phyloP scores from a whole-genome alignment of 2,113 vertebrate species.

The Uria aalge region DNA sequence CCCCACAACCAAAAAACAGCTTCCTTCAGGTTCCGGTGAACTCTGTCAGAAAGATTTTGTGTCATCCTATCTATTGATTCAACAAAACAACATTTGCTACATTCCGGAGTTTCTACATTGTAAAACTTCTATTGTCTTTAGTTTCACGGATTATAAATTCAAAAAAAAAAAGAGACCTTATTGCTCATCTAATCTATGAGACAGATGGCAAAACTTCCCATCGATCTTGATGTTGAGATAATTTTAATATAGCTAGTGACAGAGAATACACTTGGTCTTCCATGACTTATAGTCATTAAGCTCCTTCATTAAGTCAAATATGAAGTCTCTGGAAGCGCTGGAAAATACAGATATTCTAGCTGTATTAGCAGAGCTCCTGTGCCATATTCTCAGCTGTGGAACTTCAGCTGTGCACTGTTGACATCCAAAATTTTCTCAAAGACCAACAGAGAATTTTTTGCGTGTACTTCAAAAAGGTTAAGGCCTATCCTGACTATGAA shows the following conservation, averaged over 20 bases:
- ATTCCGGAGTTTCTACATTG: background rate
- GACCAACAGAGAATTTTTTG: background rate
- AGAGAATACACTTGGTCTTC: background rate
- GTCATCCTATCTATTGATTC: background rate
- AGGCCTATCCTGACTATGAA: background rate
- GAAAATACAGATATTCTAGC: background rate
- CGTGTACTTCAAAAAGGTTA: background rate
- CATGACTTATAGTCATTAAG: background rate
- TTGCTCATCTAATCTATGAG: background rate
- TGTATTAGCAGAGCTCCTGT: background rate
- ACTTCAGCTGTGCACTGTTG: background rate
- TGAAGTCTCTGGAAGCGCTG: background rate
- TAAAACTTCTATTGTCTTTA: background rate
- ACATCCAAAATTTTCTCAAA: background rate
- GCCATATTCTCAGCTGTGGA: background rate
- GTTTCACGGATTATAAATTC: background rate
- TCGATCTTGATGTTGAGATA: background rate
- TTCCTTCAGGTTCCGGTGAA: background rate
- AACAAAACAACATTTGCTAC: background rate
- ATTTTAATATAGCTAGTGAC: background rate
- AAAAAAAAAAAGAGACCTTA: background rate
- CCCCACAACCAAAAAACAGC: background rate
- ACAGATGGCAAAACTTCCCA: background rate
- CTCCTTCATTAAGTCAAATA: background rate
- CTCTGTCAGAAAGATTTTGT: background rate